Conservation (phyloP, 2,888 invertebrate species). For the Trissonchulus sp. region DNA sequence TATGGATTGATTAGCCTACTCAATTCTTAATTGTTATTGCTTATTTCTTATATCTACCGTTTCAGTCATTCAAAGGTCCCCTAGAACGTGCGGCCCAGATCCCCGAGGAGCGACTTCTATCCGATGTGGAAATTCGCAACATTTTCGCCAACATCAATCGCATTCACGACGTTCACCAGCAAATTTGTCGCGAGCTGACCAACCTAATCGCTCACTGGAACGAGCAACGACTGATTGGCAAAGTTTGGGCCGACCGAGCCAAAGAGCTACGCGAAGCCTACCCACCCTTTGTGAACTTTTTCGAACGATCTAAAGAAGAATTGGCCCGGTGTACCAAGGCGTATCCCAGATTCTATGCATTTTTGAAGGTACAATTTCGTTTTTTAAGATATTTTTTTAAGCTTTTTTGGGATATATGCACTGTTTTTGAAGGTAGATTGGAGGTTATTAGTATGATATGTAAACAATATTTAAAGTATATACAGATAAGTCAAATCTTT, state of each 20-base stretch:
- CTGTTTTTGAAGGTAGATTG: no score
- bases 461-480: no score
- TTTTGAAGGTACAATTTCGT: constrained; percentile 83
- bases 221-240: constrained; percentile 78
- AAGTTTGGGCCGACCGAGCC: constrained; percentile 73
- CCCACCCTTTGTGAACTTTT: constrained; percentile 96
- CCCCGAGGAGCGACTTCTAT: constrained; percentile 58
- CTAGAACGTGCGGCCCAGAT: constrained; percentile 78
- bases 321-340: constrained; percentile 79
- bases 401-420: no score
- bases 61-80: constrained; percentile 83
- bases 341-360: constrained; percentile 94
- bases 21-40: no score
- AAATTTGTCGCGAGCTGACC: constrained; percentile 60
- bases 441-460: no score
- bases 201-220: constrained; percentile 71
- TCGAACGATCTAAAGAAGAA: constrained; percentile 91
- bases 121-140: constrained; percentile 40
- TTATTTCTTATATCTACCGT: no score
- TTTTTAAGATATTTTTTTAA: no score
- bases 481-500: no score
- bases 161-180: constrained; percentile 84
- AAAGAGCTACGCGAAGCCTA: constrained; percentile 85
- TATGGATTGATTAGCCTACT: no score
- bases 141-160: constrained; percentile 61